Percentiles rank a stretch among this genome's conserved stretches.
Conservation (phyloP, 30 jellyfish, hydroid and myxozoan species). For the Aurelia coerulea region DNA sequence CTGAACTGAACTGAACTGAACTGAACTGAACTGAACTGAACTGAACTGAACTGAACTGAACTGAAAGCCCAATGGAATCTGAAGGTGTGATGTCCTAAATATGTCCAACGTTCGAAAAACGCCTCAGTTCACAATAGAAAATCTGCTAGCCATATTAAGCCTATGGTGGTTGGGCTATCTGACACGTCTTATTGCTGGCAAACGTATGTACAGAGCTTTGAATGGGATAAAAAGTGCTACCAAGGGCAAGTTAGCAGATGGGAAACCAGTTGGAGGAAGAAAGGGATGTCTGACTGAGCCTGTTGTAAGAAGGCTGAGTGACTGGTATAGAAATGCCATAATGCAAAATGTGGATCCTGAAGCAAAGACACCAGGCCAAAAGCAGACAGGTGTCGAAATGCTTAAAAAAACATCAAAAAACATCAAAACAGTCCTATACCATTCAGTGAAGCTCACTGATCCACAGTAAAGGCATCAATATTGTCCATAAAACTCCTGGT, state of each 20-base stretch:
- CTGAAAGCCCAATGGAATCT: too few relatives aligned
- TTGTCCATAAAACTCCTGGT: constrained; percentile 10
- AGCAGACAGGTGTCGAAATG: constrained; percentile 11
- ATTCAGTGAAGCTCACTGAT: constrained; percentile 8
- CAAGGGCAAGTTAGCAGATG: constrained; percentile 32
- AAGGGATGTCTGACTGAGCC: constrained; percentile 27
- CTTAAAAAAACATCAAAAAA: background rate
- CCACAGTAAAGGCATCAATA: constrained; percentile 1
- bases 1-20: too few relatives aligned
- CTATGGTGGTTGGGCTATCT: too few relatives aligned
- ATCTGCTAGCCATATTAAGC: too few relatives aligned
- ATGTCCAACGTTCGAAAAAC: too few relatives aligned
- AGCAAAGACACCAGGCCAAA: constrained; percentile 24
- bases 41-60: too few relatives aligned
- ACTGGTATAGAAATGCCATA: background rate
- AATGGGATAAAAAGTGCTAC: background rate
- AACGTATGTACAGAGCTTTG: constrained; percentile 19
- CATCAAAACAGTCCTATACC: constrained; percentile 14
- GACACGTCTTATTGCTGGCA: background rate
- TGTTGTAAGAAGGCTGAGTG: constrained; percentile 16
- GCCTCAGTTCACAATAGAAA: too few relatives aligned
- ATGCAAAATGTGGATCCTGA: constrained; percentile 37
- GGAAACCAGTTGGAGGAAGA: constrained; percentile 37
- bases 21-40: too few relatives aligned
- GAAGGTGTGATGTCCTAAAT: too few relatives aligned